Evolutionary conservation across 2,888 invertebrate genomes (phyloP), one percentile per base, ranked within the genome.

Genomic region (Crematogaster levior): DNA sequence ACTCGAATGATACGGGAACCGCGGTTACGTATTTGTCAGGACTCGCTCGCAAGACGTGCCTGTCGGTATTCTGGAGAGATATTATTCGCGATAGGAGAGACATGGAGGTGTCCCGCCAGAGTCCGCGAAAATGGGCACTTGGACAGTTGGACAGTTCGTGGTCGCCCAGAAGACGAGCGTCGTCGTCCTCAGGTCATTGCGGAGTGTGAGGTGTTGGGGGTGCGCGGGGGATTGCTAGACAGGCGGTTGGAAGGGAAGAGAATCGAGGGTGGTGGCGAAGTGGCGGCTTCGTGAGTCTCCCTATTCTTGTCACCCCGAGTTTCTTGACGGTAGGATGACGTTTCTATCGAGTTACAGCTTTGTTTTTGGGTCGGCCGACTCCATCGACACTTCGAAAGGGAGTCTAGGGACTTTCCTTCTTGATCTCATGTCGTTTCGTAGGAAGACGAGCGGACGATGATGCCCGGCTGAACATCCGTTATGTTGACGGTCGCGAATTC

Each of bases 111-210:
- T 75, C 74, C 82, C 58, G 56, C 46, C 53, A 30, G 40, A 37
- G 37, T 79, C 79, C 61, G 75, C 83, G 87, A 89, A 91, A 91
- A 90, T 90, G 90, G 86, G 86, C 88, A 72, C 75, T 91, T 89
- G 90, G 91, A 91, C 91, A 91, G 91, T 92, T 92, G 90, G 92
- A 91, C 92, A 92, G 92, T 90, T 91, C 53, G 82, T 48, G 81
- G 85, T 73, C 73, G 77, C n/a, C 30, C 63, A 65, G 75, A 63
- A 77, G 87, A 81, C 66, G 72, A 72, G 66, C 56, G 68, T 73
- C 85, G 66, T 83, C 85, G 72, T 80, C 65, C 53, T 75, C 21
- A 24, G 46, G 40, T 58, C 70, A 65, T 61, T 21, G 70, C 43
- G 70, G 24, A 43, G 21, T 24, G 53, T 10, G 21, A 18, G 53